Percentiles rank a stretch among this genome's conserved stretches.
phyloP scores from a whole-genome alignment of 2,888 invertebrate genomes.

The Apamea sordens region DNA sequence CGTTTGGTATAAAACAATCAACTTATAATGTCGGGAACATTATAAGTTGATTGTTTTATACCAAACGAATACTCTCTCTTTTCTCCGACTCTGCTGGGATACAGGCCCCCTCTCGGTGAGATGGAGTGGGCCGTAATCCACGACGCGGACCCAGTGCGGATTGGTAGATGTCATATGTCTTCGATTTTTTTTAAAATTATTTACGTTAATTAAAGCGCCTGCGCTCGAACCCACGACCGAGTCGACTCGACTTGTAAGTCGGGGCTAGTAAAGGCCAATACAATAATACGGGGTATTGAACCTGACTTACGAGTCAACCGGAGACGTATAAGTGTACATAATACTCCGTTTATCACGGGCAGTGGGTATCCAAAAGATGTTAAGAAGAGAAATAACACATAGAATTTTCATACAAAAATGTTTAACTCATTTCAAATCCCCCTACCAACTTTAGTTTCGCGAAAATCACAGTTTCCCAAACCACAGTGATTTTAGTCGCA shows the following conservation, averaged over 20 bases:
- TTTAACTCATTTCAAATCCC: slow-evolving; percentile 22
- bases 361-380: background rate
- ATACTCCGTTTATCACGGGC: too few relatives aligned
- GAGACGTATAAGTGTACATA: too few relatives aligned
- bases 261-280: too few relatives aligned
- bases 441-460: slow-evolving; percentile 22
- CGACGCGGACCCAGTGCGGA: background rate
- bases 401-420: background rate
- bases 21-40: background rate
- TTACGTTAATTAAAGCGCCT: too few relatives aligned
- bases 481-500: slow-evolving; percentile 24
- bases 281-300: too few relatives aligned
- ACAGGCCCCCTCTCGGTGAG: background rate
- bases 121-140: background rate
- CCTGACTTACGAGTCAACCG: too few relatives aligned
- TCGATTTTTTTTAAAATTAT: background rate
- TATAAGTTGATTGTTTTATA: background rate
- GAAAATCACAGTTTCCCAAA: slow-evolving; percentile 14
- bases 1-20: too few relatives aligned
- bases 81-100: too few relatives aligned
- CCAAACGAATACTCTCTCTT: too few relatives aligned
- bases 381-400: background rate
- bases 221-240: too few relatives aligned
- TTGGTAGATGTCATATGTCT: background rate
- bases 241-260: too few relatives aligned